Evolutionary conservation across 2,797 vertebrate species (phyloP).

Genomic region (Poeciliopsis infans): DNA sequence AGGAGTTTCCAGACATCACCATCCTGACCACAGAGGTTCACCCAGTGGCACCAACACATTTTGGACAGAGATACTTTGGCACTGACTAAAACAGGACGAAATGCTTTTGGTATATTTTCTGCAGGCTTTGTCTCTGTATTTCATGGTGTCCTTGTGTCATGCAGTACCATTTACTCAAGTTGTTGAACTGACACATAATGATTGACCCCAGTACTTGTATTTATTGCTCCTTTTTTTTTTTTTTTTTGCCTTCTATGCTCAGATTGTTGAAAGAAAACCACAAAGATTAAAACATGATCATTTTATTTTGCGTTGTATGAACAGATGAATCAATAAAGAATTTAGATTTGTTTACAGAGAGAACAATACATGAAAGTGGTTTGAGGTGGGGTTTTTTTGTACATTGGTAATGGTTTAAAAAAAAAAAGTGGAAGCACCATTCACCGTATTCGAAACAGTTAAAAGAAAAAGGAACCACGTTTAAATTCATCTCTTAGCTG

Average conservation of each 20-base stretch:
- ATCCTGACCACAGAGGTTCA: slow-evolving; percentile 97
- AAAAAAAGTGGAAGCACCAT: slow-evolving; percentile 38
- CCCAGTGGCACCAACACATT: slow-evolving; percentile 94
- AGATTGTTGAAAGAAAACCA: slow-evolving; percentile 26
- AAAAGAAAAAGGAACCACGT: slow-evolving; percentile 16
- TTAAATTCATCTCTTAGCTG: background rate
- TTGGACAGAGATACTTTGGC: slow-evolving; percentile 97
- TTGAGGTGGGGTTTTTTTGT: slow-evolving; percentile 19
- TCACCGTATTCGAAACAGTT: slow-evolving; percentile 52
- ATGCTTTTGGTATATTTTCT: slow-evolving; percentile 37
- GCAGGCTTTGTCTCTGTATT: slow-evolving; percentile 43
- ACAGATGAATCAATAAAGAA: slow-evolving; percentile 68
- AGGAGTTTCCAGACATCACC: slow-evolving; percentile 98
- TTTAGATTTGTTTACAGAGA: slow-evolving; percentile 74
- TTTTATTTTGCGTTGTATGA: slow-evolving; percentile 47
- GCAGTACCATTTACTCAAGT: slow-evolving; percentile 29
- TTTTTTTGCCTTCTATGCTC: slow-evolving; percentile 33
- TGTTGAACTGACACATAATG: slow-evolving; percentile 25
- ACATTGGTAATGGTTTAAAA: background rate
- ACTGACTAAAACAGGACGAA: slow-evolving; percentile 83
- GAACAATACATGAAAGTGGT: slow-evolving; percentile 36
- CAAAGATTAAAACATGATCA: slow-evolving; percentile 53
- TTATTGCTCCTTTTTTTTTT: slow-evolving; percentile 32
- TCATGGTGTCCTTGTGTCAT: slow-evolving; percentile 65
- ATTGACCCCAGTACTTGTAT: slow-evolving; percentile 31